phyloP scores from a whole-genome alignment of 2,113 vertebrate genomes.

The Pseudorectes ferrugineus region DNA sequence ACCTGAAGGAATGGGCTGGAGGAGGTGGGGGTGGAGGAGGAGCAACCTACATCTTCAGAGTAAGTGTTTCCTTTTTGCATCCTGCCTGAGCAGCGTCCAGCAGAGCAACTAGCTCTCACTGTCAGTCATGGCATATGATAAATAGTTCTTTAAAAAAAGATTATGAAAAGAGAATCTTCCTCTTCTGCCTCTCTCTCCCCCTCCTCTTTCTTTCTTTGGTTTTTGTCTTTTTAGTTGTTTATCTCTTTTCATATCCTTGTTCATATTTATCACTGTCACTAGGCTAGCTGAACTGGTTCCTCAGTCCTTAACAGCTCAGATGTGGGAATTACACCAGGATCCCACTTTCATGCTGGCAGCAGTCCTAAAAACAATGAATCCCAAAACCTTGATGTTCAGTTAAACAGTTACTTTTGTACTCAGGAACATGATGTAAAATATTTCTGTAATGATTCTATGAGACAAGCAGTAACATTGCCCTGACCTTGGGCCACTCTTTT shows the following conservation, averaged over 20 bases:
- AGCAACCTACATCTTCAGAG: conserved; percentile 85
- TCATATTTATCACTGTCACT: neutral
- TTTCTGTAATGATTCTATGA: neutral
- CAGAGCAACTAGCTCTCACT: neutral
- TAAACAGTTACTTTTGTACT: neutral
- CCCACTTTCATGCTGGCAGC: neutral
- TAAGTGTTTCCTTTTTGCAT: conserved; percentile 24
- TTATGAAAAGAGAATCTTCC: neutral
- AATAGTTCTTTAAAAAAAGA: neutral
- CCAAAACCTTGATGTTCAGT: neutral
- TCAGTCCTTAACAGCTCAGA: neutral
- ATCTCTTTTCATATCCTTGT: neutral
- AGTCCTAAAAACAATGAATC: neutral
- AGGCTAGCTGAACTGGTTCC: neutral
- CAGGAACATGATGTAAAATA: neutral
- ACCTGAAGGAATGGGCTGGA: conserved; percentile 76
- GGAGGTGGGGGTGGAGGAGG: conserved; percentile 90
- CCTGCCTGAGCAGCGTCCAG: neutral
- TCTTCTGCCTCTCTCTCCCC: neutral
- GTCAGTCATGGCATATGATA: neutral
- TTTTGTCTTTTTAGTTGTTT: neutral
- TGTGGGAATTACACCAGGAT: neutral
- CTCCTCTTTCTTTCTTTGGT: neutral
- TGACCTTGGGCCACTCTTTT: neutral
- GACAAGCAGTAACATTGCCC: neutral